These are phyloP conservation scores for Ammodramus savannarum DNA, from an alignment of 2,113 vertebrate genomes.

Conservation along the genomic window DNA sequence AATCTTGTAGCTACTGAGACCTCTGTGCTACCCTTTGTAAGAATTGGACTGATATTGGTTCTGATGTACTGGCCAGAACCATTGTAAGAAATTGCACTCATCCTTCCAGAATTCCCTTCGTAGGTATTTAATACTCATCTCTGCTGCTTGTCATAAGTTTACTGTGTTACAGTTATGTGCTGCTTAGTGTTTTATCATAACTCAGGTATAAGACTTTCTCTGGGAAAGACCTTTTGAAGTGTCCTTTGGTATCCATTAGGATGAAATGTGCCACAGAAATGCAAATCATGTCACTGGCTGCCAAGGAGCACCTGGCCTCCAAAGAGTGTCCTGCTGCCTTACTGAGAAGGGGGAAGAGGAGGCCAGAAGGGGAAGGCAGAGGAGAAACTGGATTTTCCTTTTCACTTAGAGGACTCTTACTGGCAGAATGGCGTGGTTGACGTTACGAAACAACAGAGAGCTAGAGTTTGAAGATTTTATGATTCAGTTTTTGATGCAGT, in stretches of 20 bases:
- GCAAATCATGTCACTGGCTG: background rate
- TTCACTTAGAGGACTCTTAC: background rate
- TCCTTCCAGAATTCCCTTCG: background rate
- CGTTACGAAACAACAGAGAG: background rate
- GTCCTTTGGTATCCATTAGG: constrained; percentile 13
- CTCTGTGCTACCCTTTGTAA: background rate
- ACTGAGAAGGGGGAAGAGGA: background rate
- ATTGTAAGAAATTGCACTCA: background rate
- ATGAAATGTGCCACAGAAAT: constrained; percentile 1
- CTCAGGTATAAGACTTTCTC: background rate
- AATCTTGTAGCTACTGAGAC: background rate
- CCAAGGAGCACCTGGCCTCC: background rate
- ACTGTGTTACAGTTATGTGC: background rate
- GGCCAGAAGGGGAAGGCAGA: background rate
- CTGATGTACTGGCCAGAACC: background rate
- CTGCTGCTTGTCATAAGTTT: background rate
- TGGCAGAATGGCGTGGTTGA: background rate
- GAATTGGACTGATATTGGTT: background rate
- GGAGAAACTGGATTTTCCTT: background rate
- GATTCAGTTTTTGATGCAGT: background rate
- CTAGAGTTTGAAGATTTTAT: background rate
- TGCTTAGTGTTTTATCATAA: background rate
- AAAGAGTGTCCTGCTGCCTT: background rate
- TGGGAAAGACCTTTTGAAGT: background rate
- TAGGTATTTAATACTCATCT: background rate